Percentiles rank a stretch among this genome's conserved stretches.
phyloP scores from a whole-genome alignment of 2,113 vertebrate genomes.

The Lasiurus borealis region DNA sequence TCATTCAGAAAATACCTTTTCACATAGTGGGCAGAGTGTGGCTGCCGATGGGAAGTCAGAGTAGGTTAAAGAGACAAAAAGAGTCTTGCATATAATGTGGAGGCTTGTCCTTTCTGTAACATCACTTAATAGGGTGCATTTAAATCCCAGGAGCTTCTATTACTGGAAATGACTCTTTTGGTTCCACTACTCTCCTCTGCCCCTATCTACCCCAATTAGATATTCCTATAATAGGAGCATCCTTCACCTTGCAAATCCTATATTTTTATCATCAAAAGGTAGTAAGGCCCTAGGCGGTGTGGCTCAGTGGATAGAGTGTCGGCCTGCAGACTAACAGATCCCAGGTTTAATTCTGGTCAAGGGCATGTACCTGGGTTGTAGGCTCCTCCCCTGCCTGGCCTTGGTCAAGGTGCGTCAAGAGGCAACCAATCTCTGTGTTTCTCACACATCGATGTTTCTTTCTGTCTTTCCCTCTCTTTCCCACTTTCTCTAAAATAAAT shows the following conservation, averaged over 20 bases:
- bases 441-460: no score
- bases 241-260: background rate
- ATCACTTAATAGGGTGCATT: background rate
- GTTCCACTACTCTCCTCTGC: fast-evolving
- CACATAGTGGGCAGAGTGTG: background rate
- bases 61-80: background rate
- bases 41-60: background rate
- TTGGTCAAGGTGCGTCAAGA: no score
- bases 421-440: no score
- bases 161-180: background rate
- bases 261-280: background rate
- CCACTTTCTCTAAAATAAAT: no score
- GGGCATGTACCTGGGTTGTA: no score
- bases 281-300: background rate
- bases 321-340: no score
- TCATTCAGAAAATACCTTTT: conserved; percentile 70
- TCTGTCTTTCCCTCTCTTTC: no score
- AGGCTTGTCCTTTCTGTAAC: background rate
- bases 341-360: no score
- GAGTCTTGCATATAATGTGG: no score
- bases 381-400: no score
- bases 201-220: background rate
- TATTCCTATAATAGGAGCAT: background rate
- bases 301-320: no score
- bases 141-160: background rate